Base-by-base conservation (phyloP, 2,888 invertebrate genomes). In the Laspeyria flexula region DNA sequence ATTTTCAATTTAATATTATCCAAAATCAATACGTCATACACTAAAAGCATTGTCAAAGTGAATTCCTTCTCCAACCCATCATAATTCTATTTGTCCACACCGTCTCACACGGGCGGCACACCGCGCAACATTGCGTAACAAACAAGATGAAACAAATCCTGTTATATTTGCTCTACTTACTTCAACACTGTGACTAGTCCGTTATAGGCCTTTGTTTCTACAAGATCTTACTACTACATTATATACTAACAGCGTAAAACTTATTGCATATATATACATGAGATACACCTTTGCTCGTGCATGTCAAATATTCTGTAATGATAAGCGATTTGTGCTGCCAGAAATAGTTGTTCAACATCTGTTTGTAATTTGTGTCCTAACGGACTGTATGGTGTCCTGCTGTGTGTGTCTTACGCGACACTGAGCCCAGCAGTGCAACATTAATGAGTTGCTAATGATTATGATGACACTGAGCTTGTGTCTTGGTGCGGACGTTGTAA, bases 71-170 rank as follows among this genome's bases (percentile, higher is more conserved):
- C n/a, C n/a, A 3, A 15, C 7, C 3, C 1, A 6, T 13, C 12
- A 33, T 31, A 15, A 39, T 12, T 10, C 11, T 25, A 29, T 39
- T 39, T 21, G 1, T 6, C n/a, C 29, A 31, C 23, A 21, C 5
- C 13, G 30, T 30, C 13, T 33, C 16, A 7, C 16, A 7, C 25
- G 29, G 15, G 11, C 11, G 0, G 12, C 11, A 10, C 41, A 9
- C 27, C 15, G 13, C 21, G 23, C n/a, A 39, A 12, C 15, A 23
- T 65, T 46, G 60, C 61, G 59, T 70, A 55, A 70, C 69, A 73
- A 80, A 79, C 79, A 68, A 81, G 76, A 79, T 80, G 73, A 76
- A 75, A 75, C 60, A 67, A 81, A 83, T 79, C 81, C 76, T 71
- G 77, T 81, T 80, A 79, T 34, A 34, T 57, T 58, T 52, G 59